Percentiles rank a stretch among this genome's conserved stretches.
Conservation (phyloP, 2,113 vertebrate species). For the Vombatus ursinus region DNA sequence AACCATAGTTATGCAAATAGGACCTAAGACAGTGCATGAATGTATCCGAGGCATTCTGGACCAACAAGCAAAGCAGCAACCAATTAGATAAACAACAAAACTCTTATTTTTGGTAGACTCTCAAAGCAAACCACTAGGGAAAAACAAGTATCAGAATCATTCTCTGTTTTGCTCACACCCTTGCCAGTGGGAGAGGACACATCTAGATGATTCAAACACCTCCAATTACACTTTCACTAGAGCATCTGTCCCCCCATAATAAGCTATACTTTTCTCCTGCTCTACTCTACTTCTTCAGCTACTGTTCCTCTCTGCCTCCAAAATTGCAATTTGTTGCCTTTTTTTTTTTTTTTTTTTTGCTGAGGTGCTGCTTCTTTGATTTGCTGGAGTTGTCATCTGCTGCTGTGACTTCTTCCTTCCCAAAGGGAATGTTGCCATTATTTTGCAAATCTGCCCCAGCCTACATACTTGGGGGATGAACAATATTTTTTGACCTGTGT, state of each 20-base stretch:
- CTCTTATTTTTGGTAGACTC: neutral
- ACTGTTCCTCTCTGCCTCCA: neutral
- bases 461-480: neutral
- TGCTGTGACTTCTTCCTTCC: neutral
- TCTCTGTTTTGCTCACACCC: neutral
- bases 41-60: neutral
- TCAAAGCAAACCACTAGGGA: neutral
- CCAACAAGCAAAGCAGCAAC: neutral
- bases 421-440: neutral
- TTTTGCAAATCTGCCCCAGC: neutral
- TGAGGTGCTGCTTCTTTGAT: too few species aligned
- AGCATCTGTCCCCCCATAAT: neutral
- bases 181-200: neutral
- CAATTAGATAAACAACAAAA: neutral
- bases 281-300: neutral
- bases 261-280: neutral
- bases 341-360: too few species aligned
- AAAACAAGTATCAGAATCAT: neutral
- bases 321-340: neutral
- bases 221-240: neutral
- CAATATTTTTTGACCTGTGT: neutral
- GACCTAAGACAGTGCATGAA: neutral
- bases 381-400: neutral
- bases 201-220: neutral
- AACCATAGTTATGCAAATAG: neutral